phyloP scores from a whole-genome alignment of 2,797 vertebrate genomes.

The Chaunax sp. region DNA sequence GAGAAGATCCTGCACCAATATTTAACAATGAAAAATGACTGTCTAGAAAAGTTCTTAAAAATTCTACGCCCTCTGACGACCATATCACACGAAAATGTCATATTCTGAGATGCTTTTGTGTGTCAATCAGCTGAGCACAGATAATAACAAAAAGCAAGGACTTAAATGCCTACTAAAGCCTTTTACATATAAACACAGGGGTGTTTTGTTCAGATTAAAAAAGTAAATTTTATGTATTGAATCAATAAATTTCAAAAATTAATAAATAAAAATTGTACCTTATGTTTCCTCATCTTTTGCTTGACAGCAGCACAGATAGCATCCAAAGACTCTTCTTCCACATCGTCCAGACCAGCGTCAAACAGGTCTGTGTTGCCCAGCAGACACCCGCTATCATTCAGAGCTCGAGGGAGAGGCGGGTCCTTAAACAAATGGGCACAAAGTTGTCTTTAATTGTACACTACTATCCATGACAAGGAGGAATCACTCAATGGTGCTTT shows the following conservation, averaged over 20 bases:
- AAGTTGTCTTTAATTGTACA: not conserved
- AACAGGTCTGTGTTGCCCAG: constrained; percentile 92
- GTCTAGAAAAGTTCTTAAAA: too few relatives aligned
- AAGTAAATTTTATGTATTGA: not conserved
- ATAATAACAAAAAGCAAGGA: not conserved
- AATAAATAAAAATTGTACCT: too few relatives aligned
- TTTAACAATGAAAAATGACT: not conserved
- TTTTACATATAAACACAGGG: not conserved
- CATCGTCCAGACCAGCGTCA: constrained; percentile 89
- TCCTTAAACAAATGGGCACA: constrained; percentile 50
- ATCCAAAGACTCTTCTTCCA: constrained; percentile 89
- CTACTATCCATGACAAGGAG: not conserved
- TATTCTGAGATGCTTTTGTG: too few relatives aligned
- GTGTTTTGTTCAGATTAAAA: not conserved
- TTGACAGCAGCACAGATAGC: constrained; percentile 88
- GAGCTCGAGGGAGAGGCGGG: constrained; percentile 44
- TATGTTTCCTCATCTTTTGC: constrained; percentile 86
- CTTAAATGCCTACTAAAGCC: not conserved
- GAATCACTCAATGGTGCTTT: too few relatives aligned
- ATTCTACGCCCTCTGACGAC: too few relatives aligned
- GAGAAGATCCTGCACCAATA: constrained; percentile 60
- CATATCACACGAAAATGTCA: too few relatives aligned
- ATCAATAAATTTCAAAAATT: not conserved
- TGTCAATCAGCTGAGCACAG: not conserved
- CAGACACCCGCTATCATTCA: constrained; percentile 94